phyloP scores from a whole-genome alignment of 2,888 invertebrate species.

The Luperina testacea region DNA sequence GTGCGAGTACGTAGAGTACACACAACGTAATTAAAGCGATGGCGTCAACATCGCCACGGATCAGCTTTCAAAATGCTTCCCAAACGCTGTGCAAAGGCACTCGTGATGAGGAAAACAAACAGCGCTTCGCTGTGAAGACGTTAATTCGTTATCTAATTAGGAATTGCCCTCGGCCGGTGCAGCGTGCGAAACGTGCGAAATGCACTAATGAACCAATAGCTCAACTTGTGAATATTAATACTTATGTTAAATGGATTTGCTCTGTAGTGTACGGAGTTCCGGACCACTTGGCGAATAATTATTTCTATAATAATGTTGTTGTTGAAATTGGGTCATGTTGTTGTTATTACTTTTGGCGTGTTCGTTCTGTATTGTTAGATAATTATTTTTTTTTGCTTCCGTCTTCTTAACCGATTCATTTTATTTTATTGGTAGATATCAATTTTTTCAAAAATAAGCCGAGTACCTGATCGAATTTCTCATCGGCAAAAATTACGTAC shows the following conservation, averaged over 20 bases:
- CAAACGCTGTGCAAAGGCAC: constrained; percentile 77
- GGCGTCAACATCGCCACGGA: constrained; percentile 69
- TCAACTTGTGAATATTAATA: constrained; percentile 64
- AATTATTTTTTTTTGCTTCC: background rate
- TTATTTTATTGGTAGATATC: background rate
- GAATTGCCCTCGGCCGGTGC: constrained; percentile 70
- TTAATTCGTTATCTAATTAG: constrained; percentile 88
- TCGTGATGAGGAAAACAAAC: constrained; percentile 81
- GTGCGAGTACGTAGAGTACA: constrained; percentile 34
- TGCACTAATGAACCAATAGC: constrained; percentile 76
- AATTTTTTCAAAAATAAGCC: background rate
- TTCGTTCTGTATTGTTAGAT: background rate
- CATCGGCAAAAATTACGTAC: background rate
- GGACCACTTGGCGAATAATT: constrained; percentile 36
- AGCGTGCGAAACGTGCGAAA: constrained; percentile 66
- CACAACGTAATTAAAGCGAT: constrained; percentile 71
- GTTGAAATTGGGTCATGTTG: constrained; percentile 19
- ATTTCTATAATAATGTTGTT: constrained; percentile 30
- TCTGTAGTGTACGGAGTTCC: constrained; percentile 11
- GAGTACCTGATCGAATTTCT: background rate
- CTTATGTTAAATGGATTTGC: constrained; percentile 52
- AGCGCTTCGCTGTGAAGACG: constrained; percentile 79
- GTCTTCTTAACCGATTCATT: background rate
- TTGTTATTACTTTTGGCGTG: constrained; percentile 14
- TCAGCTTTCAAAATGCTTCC: constrained; percentile 77